These are phyloP conservation scores for Aelia acuminata DNA, from an alignment of 2,888 invertebrate species.

Conservation along the genomic window DNA sequence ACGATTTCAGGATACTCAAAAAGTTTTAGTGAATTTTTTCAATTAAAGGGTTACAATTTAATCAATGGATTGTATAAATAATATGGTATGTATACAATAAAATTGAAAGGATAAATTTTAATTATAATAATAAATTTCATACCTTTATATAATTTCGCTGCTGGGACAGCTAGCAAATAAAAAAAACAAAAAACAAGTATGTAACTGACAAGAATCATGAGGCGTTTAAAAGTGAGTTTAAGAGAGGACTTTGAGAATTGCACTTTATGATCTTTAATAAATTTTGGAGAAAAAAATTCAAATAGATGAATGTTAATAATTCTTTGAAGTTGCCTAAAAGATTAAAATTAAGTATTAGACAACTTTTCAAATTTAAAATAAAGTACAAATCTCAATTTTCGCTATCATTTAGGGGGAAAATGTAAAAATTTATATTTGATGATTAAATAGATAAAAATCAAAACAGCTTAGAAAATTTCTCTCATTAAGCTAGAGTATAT, in stretches of 20 bases:
- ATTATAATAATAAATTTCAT: conserved; percentile 28
- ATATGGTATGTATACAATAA: neutral
- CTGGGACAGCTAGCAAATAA: conserved; percentile 56
- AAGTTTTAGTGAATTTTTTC: neutral
- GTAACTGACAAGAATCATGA: neutral
- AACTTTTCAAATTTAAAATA: neutral
- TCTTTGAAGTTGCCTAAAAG: neutral
- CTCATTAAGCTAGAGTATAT: neutral
- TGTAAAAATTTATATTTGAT: no score
- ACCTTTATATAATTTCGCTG: conserved; percentile 57
- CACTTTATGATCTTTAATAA: neutral
- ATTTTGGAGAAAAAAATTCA: neutral
- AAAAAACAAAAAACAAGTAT: conserved; percentile 32
- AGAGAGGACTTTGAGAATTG: neutral
- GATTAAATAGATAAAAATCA: neutral
- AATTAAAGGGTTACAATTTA: neutral
- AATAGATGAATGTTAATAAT: no score
- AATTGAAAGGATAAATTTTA: neutral
- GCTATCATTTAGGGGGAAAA: neutral
- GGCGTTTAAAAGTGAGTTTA: neutral
- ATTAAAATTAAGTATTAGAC: no score
- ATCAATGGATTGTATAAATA: neutral
- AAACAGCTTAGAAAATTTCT: neutral
- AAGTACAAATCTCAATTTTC: neutral
- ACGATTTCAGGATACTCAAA: neutral